Percentiles rank a stretch among this genome's conserved stretches.
Evolutionary conservation across 2,113 vertebrate genomes (phyloP).

Genomic region (Nyctibius bracteatus): DNA sequence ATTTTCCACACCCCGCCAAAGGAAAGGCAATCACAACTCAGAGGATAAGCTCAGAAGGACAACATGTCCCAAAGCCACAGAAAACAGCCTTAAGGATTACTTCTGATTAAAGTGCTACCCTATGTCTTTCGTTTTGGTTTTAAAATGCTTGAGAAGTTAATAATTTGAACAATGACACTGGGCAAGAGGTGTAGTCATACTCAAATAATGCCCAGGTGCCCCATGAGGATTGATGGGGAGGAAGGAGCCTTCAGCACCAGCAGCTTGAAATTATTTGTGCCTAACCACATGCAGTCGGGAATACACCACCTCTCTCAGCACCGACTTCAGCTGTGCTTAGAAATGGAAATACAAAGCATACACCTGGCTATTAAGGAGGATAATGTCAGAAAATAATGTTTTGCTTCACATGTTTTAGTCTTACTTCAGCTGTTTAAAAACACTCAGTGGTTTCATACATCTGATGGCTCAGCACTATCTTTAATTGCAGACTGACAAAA

Average conservation of each 20-base stretch:
- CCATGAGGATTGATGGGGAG: neutral
- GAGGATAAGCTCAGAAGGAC: neutral
- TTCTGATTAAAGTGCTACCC: neutral
- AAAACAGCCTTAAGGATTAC: neutral
- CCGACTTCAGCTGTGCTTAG: neutral
- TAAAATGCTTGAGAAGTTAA: neutral
- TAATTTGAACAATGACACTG: neutral
- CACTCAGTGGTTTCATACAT: neutral
- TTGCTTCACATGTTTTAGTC: neutral
- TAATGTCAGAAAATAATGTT: neutral
- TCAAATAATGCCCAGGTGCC: neutral
- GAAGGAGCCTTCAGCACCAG: neutral
- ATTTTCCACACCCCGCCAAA: constrained; percentile 24
- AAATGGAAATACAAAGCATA: neutral
- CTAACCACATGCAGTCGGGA: neutral
- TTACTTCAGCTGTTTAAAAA: neutral
- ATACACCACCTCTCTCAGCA: neutral
- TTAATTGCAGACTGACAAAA: constrained; percentile 18
- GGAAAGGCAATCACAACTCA: constrained; percentile 10
- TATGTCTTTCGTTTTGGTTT: neutral
- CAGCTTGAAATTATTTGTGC: neutral
- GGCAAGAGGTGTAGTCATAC: neutral
- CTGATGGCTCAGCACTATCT: constrained; percentile 1
- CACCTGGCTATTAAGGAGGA: neutral
- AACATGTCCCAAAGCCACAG: neutral